These are phyloP conservation scores for Celastrina argiolus DNA, from an alignment of 2,888 invertebrate genomes.

Conservation along the genomic window DNA sequence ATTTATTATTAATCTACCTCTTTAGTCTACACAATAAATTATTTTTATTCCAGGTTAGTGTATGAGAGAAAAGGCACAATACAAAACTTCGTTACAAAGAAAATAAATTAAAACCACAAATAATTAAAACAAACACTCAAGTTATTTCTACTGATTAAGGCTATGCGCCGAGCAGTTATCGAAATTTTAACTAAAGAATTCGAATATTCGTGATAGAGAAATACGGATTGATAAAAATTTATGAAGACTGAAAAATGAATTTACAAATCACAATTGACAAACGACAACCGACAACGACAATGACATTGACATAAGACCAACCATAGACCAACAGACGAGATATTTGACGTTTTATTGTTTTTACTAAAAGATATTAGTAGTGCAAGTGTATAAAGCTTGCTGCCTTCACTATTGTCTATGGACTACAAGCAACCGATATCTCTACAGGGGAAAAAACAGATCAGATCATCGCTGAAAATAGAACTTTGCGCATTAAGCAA, in stretches of 20 bases:
- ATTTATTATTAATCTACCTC: conserved; percentile 14
- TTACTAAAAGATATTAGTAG: no score
- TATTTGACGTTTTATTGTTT: no score
- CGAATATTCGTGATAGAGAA: no score
- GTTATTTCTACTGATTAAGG: neutral
- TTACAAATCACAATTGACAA: neutral
- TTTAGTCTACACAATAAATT: neutral
- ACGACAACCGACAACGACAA: neutral
- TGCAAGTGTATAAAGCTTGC: no score
- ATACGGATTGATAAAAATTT: no score
- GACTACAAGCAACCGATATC: no score
- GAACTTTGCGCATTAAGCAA: no score
- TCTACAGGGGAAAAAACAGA: no score
- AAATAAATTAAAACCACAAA: neutral
- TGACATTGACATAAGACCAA: neutral
- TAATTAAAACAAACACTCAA: neutral
- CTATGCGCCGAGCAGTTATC: neutral
- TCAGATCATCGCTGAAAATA: no score
- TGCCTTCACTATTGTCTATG: no score
- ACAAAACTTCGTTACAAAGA: neutral
- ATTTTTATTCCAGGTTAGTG: neutral
- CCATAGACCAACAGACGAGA: no score
- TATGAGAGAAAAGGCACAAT: neutral
- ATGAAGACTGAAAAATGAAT: neutral
- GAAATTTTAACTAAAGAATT: conserved; percentile 11